phyloP scores from a whole-genome alignment of 2,113 vertebrate genomes.

The Ovis aries region DNA sequence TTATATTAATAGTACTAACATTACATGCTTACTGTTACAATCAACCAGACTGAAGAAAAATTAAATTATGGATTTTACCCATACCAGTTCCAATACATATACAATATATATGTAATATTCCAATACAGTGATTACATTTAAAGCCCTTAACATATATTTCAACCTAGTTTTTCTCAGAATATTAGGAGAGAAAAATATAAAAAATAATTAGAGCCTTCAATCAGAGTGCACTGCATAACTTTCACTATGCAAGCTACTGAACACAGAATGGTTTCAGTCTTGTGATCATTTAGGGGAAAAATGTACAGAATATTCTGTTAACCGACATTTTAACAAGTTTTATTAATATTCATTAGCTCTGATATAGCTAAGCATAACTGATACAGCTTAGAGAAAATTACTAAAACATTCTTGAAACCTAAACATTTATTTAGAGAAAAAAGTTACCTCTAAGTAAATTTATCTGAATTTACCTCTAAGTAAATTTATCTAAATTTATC shows the following conservation, averaged over 20 bases:
- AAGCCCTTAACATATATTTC: constrained; percentile 1
- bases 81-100: neutral
- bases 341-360: neutral
- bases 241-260: neutral
- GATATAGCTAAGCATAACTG: neutral
- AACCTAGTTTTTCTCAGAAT: neutral
- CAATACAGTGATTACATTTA: neutral
- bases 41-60: neutral
- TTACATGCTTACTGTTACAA: neutral
- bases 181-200: neutral
- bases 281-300: neutral
- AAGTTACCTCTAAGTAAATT: neutral
- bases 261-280: neutral
- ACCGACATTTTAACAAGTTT: neutral
- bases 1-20: neutral
- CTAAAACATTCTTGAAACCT: neutral
- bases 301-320: neutral
- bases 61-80: neutral
- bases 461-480: neutral
- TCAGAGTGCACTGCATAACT: neutral
- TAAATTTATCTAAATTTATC: neutral
- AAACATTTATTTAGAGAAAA: neutral
- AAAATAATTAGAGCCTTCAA: neutral
- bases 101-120: neutral
- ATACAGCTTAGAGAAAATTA: neutral